Evolutionary conservation across 2,888 invertebrate species (phyloP).

Genomic region (Epirrhoe alternata): DNA sequence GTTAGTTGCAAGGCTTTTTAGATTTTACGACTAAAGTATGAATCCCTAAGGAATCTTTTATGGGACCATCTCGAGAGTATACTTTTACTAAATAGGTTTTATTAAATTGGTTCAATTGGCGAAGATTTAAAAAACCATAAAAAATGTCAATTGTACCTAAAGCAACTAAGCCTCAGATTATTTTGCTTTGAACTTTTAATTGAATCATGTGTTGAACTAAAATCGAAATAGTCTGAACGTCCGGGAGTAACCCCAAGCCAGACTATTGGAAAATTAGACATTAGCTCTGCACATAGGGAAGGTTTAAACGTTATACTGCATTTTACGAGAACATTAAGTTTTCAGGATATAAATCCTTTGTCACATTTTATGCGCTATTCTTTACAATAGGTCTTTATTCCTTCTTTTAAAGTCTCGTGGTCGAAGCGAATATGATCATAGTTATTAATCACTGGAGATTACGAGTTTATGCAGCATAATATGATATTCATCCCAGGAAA

Average conservation of each 20-base stretch:
- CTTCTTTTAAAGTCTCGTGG: neutral
- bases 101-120: no score
- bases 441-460: neutral
- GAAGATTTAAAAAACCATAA: neutral
- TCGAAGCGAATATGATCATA: neutral
- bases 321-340: conserved; percentile 24
- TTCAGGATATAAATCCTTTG: conserved; percentile 19
- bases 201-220: conserved; percentile 28
- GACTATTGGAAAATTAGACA: conserved; percentile 50
- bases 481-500: neutral
- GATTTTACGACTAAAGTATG: no score
- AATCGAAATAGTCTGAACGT: conserved; percentile 44
- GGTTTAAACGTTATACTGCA: conserved; percentile 31
- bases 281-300: conserved; percentile 31
- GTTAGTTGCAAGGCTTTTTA: neutral
- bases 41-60: no score
- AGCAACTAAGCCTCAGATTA: conserved; percentile 18
- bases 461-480: neutral
- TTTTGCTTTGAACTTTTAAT: conserved; percentile 21
- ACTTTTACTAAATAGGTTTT: no score
- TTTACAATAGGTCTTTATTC: neutral
- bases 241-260: conserved; percentile 48
- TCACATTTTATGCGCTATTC: conserved; percentile 4
- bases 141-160: neutral
- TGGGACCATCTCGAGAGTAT: no score